Evolutionary conservation across 2,888 invertebrate species (phyloP), one percentile per base, ranked within the genome.

Genomic region (Hypselothyrea guttata): DNA sequence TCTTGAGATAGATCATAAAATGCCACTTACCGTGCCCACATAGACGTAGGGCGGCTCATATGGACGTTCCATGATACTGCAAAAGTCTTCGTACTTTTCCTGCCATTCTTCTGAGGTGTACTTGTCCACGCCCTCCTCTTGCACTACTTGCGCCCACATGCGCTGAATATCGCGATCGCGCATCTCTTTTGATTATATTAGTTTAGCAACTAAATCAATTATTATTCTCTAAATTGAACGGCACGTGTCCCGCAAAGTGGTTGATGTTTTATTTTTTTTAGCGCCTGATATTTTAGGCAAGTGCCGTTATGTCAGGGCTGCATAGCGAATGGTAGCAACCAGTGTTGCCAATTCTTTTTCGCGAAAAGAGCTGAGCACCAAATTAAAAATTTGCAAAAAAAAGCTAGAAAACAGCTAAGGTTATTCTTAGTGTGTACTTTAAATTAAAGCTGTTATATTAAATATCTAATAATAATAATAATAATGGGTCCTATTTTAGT

Each of bases 61-160:
- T n/a, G n/a, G n/a, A n/a, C n/a, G n/a, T n/a, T n/a, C 8, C 69
- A 69, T 64, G 34, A 12, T 28, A 5, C n/a, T 30, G 12, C 8
- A 46, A 9, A 69, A 69, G 0, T 33, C 1, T 5, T 46, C 49
- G n/a, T 38, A 70, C 13, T 4, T 7, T 7, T 53, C 18, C 11
- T 60, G 47, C 69, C 69, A 69, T 22, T 57, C 15, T 1, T 49
- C 7, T 5, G 48, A 2, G 0, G 65, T 53, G 35, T 49, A 65
- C 44, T 30, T 56, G 0, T 45, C 28, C 1, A 2, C 33, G 0
- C 60, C 71, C 7, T 31, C 16, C 11, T 16, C 9, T 0, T 45
- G 7, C 0, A 69, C 59, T 7, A 70, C 31, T 13, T 57, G 62
- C 7, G 51, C 1, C 71, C 71, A 70, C 31, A 66, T 4, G 4